Percentiles rank a stretch among this genome's conserved stretches.
These are phyloP conservation scores for Stegana nigrithorax DNA, from an alignment of 2,888 invertebrate genomes.

Conservation along the genomic window DNA sequence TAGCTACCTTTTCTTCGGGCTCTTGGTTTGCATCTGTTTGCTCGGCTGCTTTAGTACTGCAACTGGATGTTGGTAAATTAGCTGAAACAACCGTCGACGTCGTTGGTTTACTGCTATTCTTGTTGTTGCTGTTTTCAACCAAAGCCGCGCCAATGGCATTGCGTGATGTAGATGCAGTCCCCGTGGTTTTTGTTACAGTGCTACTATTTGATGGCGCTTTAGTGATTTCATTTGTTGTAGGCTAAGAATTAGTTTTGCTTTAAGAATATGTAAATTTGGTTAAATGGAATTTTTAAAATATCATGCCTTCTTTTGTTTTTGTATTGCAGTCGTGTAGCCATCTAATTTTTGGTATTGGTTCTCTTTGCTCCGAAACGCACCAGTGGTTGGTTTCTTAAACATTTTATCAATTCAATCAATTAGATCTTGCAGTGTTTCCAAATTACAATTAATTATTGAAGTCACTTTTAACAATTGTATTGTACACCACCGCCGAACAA, in stretches of 20 bases:
- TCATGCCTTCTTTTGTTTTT: background rate
- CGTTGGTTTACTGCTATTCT: background rate
- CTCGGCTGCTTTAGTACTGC: slow-evolving; percentile 19
- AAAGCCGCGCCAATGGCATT: background rate
- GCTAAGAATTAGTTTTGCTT: too few species aligned
- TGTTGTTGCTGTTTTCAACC: background rate
- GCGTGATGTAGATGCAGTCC: slow-evolving; percentile 26
- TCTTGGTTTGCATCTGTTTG: slow-evolving; percentile 34
- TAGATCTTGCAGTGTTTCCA: background rate
- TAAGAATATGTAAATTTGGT: too few species aligned
- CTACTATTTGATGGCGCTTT: too few species aligned
- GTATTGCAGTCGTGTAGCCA: background rate
- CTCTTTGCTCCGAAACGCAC: slow-evolving; percentile 45
- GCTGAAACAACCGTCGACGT: background rate
- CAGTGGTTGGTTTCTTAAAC: slow-evolving; percentile 42
- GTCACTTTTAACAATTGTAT: background rate
- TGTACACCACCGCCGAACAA: background rate
- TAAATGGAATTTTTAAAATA: too few species aligned
- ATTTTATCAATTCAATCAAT: slow-evolving; percentile 20
- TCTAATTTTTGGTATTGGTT: slow-evolving; percentile 35
- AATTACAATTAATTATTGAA: background rate
- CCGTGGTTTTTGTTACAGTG: too few species aligned
- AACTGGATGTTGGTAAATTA: background rate
- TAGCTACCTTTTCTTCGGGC: slow-evolving; percentile 11
- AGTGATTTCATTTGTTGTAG: too few species aligned